A percentile compares a stretch with the other conserved stretches of the same genome.
Evolutionary conservation across 2,797 vertebrate genomes (phyloP).

Genomic region (Neosalanx taihuensis): DNA sequence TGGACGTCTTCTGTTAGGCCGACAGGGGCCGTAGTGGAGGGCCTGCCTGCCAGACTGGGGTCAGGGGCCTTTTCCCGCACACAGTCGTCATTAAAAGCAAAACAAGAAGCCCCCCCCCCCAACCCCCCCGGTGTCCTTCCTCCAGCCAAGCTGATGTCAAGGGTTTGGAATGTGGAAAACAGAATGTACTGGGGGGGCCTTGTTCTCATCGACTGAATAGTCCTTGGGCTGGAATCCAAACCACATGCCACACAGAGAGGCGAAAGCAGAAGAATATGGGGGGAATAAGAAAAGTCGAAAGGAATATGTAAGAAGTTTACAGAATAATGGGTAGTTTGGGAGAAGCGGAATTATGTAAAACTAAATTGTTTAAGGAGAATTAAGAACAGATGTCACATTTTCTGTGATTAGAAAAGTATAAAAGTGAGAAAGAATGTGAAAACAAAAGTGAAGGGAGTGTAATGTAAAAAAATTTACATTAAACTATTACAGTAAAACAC

Average conservation of each 20-base stretch:
- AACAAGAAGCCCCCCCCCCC: slow-evolving; percentile 8
- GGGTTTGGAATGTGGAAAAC: slow-evolving; percentile 67
- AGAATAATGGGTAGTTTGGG: slow-evolving; percentile 4
- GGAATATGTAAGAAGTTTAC: slow-evolving; percentile 19
- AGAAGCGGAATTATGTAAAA: background rate
- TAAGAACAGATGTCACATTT: background rate
- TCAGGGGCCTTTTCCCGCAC: slow-evolving; percentile 58
- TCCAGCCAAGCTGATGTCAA: slow-evolving; percentile 66
- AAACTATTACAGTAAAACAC: background rate
- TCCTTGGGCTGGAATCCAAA: slow-evolving; percentile 49
- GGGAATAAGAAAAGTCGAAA: background rate
- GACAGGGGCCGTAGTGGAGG: slow-evolving; percentile 11
- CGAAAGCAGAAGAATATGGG: background rate
- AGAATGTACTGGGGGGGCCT: slow-evolving; percentile 67
- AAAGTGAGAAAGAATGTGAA: background rate
- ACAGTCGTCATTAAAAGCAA: slow-evolving; percentile 35
- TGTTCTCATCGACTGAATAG: slow-evolving; percentile 61
- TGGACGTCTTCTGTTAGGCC: slow-evolving; percentile 40
- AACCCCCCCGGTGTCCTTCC: slow-evolving; percentile 44
- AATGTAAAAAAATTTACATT: too few relatives aligned
- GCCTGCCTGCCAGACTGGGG: slow-evolving; percentile 58
- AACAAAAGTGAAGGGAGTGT: background rate
- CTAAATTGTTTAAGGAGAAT: background rate
- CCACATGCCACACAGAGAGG: slow-evolving; percentile 63
- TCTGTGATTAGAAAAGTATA: background rate